A percentile compares a stretch with the other conserved stretches of the same genome.
These are phyloP conservation scores for Eulimnadia texana DNA, from an alignment of 1,140 invertebrate genomes.

Conservation along the genomic window DNA sequence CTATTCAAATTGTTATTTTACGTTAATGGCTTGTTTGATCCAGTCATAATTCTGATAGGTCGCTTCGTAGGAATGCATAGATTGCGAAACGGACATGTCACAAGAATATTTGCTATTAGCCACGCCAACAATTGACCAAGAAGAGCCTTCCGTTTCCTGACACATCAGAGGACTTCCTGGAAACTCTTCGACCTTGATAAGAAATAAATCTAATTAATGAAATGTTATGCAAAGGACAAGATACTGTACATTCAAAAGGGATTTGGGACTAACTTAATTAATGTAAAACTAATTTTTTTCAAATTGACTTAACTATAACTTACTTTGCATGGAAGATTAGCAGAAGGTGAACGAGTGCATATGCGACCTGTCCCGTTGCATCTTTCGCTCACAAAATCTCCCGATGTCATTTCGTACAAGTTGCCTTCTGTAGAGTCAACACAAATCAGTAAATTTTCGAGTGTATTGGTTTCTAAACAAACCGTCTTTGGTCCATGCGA, in stretches of 20 bases:
- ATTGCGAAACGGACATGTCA: neutral
- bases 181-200: constrained; percentile 7
- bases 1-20: neutral
- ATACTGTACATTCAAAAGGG: no score
- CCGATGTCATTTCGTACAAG: constrained; percentile 8
- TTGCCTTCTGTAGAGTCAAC: neutral
- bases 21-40: constrained; percentile 8
- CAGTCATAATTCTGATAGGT: constrained; percentile 8
- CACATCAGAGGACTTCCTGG: constrained; percentile 14
- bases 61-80: neutral
- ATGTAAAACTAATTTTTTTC: no score
- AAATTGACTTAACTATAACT: neutral
- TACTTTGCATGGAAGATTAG: neutral
- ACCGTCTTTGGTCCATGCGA: constrained; percentile 12
- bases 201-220: neutral
- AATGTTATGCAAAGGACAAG: no score
- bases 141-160: constrained; percentile 9
- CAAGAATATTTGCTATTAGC: constrained; percentile 7
- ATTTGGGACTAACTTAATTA: no score
- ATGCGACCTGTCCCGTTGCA: constrained; percentile 4
- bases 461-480: neutral
- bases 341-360: neutral
- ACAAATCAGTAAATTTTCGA: neutral
- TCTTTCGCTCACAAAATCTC: neutral
- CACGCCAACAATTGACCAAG: constrained; percentile 16